phyloP scores from a whole-genome alignment of 1,140 invertebrate species.

The Caerostris darwini region DNA sequence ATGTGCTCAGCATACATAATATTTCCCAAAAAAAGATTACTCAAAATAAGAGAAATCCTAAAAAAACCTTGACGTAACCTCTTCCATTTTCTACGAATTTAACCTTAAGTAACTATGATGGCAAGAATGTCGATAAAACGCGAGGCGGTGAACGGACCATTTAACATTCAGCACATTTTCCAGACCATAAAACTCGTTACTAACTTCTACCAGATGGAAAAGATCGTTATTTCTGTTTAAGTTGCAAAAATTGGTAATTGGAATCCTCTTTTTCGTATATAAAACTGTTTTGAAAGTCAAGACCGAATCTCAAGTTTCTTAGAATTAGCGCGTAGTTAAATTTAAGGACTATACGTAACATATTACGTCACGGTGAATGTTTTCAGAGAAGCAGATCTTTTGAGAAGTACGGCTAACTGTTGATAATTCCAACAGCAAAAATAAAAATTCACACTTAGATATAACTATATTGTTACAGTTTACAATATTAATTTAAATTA shows the following conservation, averaged over 20 bases:
- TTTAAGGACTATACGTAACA: neutral
- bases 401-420: too few species aligned
- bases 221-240: slow-evolving; percentile 33
- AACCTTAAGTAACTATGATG: neutral
- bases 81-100: neutral
- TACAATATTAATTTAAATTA: too few species aligned
- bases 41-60: neutral
- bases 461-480: too few species aligned
- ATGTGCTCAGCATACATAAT: neutral
- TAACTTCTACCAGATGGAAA: neutral
- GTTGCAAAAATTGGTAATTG: neutral
- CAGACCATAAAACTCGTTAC: slow-evolving; percentile 3
- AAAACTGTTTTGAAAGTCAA: neutral
- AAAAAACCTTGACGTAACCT: neutral
- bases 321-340: neutral
- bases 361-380: neutral
- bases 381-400: too few species aligned
- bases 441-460: too few species aligned
- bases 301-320: neutral
- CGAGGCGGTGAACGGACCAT: neutral
- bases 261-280: neutral
- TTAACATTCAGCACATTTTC: neutral
- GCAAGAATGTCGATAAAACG: neutral
- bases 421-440: too few species aligned
- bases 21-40: neutral